Conservation (phyloP, 2,888 invertebrate genomes). For the Lypha dubia region DNA sequence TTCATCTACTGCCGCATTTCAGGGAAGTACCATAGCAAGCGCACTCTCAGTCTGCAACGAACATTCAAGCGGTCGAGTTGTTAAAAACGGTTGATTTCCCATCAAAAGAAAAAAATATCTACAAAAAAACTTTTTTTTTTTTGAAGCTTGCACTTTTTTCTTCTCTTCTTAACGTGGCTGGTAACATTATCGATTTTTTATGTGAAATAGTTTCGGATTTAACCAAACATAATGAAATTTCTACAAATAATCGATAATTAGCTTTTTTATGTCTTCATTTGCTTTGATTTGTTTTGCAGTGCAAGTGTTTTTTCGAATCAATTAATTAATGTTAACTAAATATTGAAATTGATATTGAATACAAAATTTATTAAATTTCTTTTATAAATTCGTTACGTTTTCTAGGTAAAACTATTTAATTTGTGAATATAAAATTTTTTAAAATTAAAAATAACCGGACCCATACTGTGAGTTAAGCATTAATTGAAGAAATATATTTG, state of each 20-base stretch:
- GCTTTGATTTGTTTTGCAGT: constrained; percentile 37
- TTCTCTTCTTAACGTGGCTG: constrained; percentile 44
- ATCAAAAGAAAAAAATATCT: constrained; percentile 12
- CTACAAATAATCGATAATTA: constrained; percentile 75
- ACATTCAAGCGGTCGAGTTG: constrained; percentile 80
- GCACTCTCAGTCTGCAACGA: constrained; percentile 79
- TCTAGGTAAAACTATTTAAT: constrained; percentile 52
- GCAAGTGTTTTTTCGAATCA: constrained; percentile 2
- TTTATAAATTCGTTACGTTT: constrained; percentile 4
- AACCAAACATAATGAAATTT: constrained; percentile 17
- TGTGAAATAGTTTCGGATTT: background rate
- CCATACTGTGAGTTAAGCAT: constrained; percentile 21
- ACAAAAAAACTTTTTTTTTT: background rate
- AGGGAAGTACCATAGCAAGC: constrained; percentile 73
- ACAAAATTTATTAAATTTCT: background rate
- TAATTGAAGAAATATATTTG: constrained; percentile 36
- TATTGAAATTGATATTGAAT: background rate
- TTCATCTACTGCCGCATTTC: constrained; percentile 68
- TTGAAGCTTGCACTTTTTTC: constrained; percentile 35
- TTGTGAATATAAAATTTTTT: constrained; percentile 12
- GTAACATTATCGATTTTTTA: constrained; percentile 51
- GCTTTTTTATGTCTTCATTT: background rate
- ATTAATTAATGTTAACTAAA: constrained; percentile 20
- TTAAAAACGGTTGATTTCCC: constrained; percentile 70
- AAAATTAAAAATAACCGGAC: constrained; percentile 30